Evolutionary conservation across 2,113 vertebrate genomes (phyloP), one percentile per base, ranked within the genome.

Genomic region (Aramus guarauna): DNA sequence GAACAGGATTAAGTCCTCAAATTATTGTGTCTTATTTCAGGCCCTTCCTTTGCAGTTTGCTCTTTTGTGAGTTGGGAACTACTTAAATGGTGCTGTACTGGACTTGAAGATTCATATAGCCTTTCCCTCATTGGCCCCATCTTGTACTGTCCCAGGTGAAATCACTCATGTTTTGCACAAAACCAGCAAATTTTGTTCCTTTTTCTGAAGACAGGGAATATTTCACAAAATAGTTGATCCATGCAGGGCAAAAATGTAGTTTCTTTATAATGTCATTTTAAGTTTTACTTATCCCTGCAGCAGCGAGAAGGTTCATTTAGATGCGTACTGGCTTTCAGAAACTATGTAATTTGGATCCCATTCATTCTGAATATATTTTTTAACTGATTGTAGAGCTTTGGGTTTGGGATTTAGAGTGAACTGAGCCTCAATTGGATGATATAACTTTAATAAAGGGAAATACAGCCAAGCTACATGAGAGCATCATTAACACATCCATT

Each of bases 191-290:
- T 86, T 95, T 78, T 90, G 2, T 10, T 79, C 71, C 67, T 36
- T 82, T 41, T 88, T 91, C 39, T 73, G 73, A 93, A 84, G 22
- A 90, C 24, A 64, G 29, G 67, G 37, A 67, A 29, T 86, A 92
- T 91, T 96, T 77, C 52, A 81, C 24, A 47, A 75, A 73, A 47
- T 11, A 90, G 43, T 81, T 86, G 62, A 95, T 86, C 72, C 87
- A 73, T 72, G 14, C 6, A 56, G 67, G 64, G 48, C 43, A 92
- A 86, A 94, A 93, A 66, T 37, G 3, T 17, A 1, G 95, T 94
- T 96, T 92, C 32, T 88, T 53, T 43, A 37, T 81, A 96, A 88
- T 81, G 69, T 80, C n/a, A 85, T 94, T 94, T 94, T 88, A 92
- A 92, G 85, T 37, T 92, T 88, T 90, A 36, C 63, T 92, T 81